Conservation (phyloP, 1,140 invertebrate genomes). For the Meloidogyne exigua region DNA sequence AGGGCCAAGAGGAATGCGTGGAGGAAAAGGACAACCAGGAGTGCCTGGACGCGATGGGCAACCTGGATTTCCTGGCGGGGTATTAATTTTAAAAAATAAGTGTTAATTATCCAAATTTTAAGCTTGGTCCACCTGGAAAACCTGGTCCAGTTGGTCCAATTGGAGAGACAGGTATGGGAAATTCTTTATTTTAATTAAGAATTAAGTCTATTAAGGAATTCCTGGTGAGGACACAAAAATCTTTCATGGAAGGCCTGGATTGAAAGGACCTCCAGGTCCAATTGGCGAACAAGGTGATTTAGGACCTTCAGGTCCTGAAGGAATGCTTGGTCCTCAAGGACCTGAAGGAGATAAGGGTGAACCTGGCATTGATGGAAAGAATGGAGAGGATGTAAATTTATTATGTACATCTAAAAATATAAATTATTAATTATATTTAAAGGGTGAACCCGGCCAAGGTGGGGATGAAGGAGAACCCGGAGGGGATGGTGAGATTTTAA, state of each 20-base stretch:
- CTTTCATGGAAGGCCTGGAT: conserved; percentile 44
- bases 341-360: conserved; percentile 35
- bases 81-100: not conserved
- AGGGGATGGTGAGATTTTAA: conserved; percentile 7
- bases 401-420: not conserved
- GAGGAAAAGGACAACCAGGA: conserved; percentile 34
- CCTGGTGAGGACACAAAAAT: conserved; percentile 46
- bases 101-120: conserved; percentile 28
- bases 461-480: conserved; percentile 39
- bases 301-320: conserved; percentile 27
- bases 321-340: conserved; percentile 31
- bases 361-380: conserved; percentile 32
- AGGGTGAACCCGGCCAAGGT: conserved; percentile 30
- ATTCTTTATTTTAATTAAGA: not conserved
- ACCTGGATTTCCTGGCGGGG: conserved; percentile 36
- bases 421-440: not conserved
- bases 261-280: conserved; percentile 46
- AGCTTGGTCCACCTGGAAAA: conserved; percentile 48
- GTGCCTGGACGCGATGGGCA: conserved; percentile 51
- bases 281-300: conserved; percentile 26
- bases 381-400: conserved; percentile 24
- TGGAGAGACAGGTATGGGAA: conserved; percentile 32
- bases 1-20: conserved; percentile 54
- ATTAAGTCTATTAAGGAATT: conserved; percentile 22
- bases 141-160: conserved; percentile 38